A percentile compares a stretch with the other conserved stretches of the same genome.
phyloP scores from a whole-genome alignment of 2,113 vertebrate genomes.

The Alligator mississippiensis region DNA sequence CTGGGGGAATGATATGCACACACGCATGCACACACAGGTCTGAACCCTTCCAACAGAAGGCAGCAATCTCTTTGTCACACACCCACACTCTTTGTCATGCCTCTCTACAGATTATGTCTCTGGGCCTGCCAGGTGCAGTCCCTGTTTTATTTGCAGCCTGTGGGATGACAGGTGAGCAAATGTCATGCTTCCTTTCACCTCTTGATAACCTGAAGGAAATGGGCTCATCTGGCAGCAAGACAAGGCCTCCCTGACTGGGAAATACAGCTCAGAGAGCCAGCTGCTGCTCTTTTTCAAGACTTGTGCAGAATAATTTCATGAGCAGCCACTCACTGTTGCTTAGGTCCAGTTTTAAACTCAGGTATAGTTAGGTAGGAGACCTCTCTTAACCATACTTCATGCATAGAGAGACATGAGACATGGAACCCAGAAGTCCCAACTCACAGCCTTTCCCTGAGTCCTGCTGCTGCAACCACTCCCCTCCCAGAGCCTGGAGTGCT shows the following conservation, averaged over 20 bases:
- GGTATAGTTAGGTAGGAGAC: neutral
- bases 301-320: neutral
- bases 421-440: constrained; percentile 32
- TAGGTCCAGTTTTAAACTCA: neutral
- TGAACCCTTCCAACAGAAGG: too few relatives aligned
- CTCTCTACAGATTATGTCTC: neutral
- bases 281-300: neutral
- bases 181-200: neutral
- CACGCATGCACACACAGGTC: too few relatives aligned
- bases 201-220: neutral
- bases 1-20: too few relatives aligned
- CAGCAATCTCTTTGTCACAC: neutral
- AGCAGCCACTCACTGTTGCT: neutral
- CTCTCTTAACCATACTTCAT: neutral
- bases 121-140: neutral
- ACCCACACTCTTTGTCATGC: neutral
- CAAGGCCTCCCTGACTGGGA: too few relatives aligned
- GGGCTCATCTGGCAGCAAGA: neutral
- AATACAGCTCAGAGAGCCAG: neutral
- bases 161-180: neutral
- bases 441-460: constrained; percentile 6
- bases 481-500: neutral
- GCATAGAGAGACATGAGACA: neutral
- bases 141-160: neutral
- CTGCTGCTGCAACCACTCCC: too few relatives aligned